Percentiles rank a stretch among this genome's conserved stretches.
Evolutionary conservation across 2,113 vertebrate genomes (phyloP).

Genomic region (Tenrec ecaudatus): DNA sequence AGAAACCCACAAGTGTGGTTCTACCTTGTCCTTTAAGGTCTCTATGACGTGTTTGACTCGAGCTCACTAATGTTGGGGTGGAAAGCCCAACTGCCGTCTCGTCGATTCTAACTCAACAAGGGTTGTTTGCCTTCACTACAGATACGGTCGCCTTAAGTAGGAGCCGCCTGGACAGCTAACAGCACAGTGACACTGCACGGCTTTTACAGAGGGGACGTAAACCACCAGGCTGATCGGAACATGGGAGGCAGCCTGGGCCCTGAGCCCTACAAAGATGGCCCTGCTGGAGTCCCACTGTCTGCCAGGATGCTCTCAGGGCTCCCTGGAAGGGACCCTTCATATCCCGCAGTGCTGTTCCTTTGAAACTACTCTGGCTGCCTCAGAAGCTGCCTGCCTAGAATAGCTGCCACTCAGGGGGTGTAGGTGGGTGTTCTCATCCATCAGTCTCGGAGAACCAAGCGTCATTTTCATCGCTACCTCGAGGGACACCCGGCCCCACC

Average conservation of each 20-base stretch:
- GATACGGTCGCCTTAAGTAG: too few species aligned
- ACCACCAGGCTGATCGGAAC: rapidly evolving
- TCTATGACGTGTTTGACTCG: too few species aligned
- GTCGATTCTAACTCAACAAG: too few species aligned
- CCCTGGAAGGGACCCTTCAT: conserved; percentile 24
- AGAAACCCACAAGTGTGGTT: too few species aligned
- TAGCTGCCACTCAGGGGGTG: conserved; percentile 35
- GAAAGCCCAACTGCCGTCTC: too few species aligned
- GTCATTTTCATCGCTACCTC: conserved; percentile 3
- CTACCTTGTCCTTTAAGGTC: too few species aligned
- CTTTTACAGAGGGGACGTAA: not conserved
- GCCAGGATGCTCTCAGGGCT: not conserved
- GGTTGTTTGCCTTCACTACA: too few species aligned
- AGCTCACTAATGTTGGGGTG: too few species aligned
- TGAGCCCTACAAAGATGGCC: not conserved
- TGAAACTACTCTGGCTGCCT: conserved; percentile 14
- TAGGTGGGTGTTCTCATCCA: conserved; percentile 27
- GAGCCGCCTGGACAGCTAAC: not conserved
- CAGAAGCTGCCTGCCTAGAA: conserved; percentile 67
- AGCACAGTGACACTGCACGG: not conserved
- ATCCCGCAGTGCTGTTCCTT: not conserved
- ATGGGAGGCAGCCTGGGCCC: not conserved
- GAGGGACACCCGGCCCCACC: not conserved
- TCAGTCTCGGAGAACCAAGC: not conserved
- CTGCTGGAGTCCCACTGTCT: not conserved